Conservation (phyloP, 1,140 invertebrate species). For the Drosophila lacertosa region DNA sequence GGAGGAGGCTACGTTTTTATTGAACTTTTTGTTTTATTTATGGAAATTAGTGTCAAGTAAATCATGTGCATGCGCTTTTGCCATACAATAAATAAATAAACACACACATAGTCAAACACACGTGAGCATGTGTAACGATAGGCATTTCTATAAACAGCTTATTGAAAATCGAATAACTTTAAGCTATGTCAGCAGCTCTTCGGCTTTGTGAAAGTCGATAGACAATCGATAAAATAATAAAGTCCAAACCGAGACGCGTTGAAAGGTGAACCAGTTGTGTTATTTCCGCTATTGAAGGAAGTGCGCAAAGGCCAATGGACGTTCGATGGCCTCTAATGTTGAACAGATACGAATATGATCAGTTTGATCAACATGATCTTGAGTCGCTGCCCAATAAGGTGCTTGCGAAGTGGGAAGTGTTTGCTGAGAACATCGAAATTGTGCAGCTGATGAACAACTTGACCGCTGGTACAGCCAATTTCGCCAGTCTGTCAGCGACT, state of each 20-base stretch:
- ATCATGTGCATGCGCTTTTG: conserved; percentile 70
- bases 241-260: neutral
- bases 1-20: conserved; percentile 45
- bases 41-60: conserved; percentile 83
- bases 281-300: conserved; percentile 70
- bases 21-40: conserved; percentile 78
- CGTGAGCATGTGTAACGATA: conserved; percentile 23
- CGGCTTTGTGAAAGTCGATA: conserved; percentile 18
- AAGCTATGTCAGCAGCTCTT: conserved; percentile 1
- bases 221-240: conserved; percentile 2
- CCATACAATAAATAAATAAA: conserved; percentile 24
- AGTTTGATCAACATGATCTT: conserved; percentile 14
- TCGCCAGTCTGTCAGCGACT: conserved; percentile 2
- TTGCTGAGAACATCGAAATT: conserved; percentile 1
- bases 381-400: conserved; percentile 42
- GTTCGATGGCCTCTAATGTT: conserved; percentile 49
- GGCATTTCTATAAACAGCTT: conserved; percentile 51
- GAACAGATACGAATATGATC: conserved; percentile 10
- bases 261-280: conserved; percentile 69
- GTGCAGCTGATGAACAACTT: too few relatives aligned
- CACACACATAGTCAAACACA: conserved; percentile 6
- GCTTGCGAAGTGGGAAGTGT: conserved; percentile 15
- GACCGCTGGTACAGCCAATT: conserved; percentile 1
- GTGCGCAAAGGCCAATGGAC: conserved; percentile 73
- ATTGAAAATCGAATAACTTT: conserved; percentile 55